These are phyloP conservation scores for Cheilinus undulatus DNA, from an alignment of 2,113 vertebrate genomes.

Conservation along the genomic window DNA sequence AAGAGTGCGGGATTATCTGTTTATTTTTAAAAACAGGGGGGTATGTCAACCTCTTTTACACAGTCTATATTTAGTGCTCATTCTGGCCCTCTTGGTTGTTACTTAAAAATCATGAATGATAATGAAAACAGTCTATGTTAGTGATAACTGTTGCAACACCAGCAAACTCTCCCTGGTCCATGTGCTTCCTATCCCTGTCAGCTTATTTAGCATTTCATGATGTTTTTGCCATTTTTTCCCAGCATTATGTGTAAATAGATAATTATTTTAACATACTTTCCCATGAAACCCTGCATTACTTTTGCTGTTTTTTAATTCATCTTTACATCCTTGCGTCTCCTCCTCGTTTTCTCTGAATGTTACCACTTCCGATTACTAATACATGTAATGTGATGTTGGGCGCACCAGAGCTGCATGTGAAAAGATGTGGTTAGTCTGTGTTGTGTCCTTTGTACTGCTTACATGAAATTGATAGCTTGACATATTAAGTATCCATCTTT, in stretches of 20 bases:
- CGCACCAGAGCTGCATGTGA: constrained; percentile 58
- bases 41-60: neutral
- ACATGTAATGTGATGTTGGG: constrained; percentile 34
- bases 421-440: constrained; percentile 35
- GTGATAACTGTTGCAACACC: constrained; percentile 52
- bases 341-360: constrained; percentile 39
- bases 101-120: constrained; percentile 30
- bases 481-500: constrained; percentile 56
- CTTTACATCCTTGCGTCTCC: constrained; percentile 14
- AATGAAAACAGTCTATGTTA: constrained; percentile 38
- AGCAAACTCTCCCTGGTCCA: constrained; percentile 37
- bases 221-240: constrained; percentile 10
- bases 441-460: constrained; percentile 53
- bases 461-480: constrained; percentile 44
- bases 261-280: constrained; percentile 43
- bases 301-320: constrained; percentile 24
- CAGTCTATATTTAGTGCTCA: neutral
- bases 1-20: neutral
- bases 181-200: constrained; percentile 7
- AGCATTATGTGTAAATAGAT: constrained; percentile 43
- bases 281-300: constrained; percentile 18
- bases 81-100: constrained; percentile 20
- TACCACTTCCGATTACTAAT: constrained; percentile 55
- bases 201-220: constrained; percentile 6
- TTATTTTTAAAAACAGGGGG: too few relatives aligned